phyloP scores from a whole-genome alignment of 2,888 invertebrate species.

The Microplitis manilae region DNA sequence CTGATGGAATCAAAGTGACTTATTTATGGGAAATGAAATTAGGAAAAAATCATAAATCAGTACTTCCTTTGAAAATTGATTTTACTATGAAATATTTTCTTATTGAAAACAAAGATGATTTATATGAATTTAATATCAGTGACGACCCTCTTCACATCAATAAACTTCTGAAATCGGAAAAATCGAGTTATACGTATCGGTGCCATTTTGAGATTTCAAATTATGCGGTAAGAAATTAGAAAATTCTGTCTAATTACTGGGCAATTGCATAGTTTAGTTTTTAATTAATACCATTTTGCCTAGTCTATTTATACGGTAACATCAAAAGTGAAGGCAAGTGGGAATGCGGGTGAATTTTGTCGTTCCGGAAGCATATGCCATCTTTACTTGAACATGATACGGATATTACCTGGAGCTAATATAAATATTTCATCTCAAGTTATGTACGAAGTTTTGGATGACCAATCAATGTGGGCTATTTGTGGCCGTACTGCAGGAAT shows the following conservation, averaged over 20 bases:
- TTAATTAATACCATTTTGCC: constrained; percentile 54
- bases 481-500: constrained; percentile 91
- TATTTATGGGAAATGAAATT: constrained; percentile 85
- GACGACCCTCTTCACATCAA: constrained; percentile 69
- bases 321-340: constrained; percentile 84
- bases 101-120: constrained; percentile 63
- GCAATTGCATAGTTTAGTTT: background rate
- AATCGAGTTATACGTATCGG: constrained; percentile 67
- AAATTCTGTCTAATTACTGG: background rate
- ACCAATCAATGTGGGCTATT: constrained; percentile 94
- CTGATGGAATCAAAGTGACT: constrained; percentile 82
- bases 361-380: constrained; percentile 91
- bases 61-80: constrained; percentile 75
- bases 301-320: constrained; percentile 87
- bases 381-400: constrained; percentile 82
- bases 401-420: constrained; percentile 64
- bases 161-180: constrained; percentile 72
- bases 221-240: constrained; percentile 77
- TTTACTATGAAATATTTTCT: constrained; percentile 77
- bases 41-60: constrained; percentile 66
- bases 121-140: constrained; percentile 56
- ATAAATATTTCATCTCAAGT: constrained; percentile 71
- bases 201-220: constrained; percentile 87
- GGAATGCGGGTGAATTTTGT: constrained; percentile 83
- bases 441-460: constrained; percentile 95